A percentile compares a stretch with the other conserved stretches of the same genome.
Evolutionary conservation across 2,113 vertebrate genomes (phyloP).

Genomic region (Neotoma lepida): DNA sequence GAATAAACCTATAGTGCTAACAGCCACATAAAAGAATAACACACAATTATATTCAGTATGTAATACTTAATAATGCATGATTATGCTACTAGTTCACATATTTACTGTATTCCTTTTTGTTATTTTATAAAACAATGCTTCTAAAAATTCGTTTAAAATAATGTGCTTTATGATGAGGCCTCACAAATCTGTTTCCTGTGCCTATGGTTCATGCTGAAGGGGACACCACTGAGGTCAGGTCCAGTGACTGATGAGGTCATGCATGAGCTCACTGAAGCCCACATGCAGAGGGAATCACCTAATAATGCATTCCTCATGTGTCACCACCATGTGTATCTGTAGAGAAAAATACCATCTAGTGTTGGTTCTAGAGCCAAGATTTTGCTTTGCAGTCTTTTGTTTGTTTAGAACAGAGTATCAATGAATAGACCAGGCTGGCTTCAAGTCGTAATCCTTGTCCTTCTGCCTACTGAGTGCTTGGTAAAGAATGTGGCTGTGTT

Average conservation of each 20-base stretch:
- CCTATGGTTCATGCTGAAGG: neutral
- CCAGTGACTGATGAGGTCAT: neutral
- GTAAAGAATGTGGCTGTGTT: neutral
- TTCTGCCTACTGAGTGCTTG: neutral
- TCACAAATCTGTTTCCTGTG: neutral
- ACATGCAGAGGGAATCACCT: neutral
- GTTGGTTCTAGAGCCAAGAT: neutral
- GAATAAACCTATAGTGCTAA: neutral
- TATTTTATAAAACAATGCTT: neutral
- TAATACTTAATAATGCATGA: neutral
- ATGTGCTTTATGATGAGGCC: neutral
- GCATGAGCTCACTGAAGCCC: neutral
- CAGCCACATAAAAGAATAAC: neutral
- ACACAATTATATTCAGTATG: too few relatives aligned
- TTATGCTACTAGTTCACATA: neutral
- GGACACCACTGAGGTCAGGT: neutral
- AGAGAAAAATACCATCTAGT: constrained; percentile 10
- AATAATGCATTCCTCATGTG: neutral
- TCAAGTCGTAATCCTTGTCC: neutral
- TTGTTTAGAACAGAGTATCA: neutral
- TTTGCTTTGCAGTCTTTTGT: neutral
- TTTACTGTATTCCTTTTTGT: neutral
- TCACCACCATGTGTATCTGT: neutral
- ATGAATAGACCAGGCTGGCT: neutral
- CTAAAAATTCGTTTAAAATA: neutral